Evolutionary conservation across 2,888 invertebrate genomes (phyloP).

Genomic region (Aphodius sticticus): DNA sequence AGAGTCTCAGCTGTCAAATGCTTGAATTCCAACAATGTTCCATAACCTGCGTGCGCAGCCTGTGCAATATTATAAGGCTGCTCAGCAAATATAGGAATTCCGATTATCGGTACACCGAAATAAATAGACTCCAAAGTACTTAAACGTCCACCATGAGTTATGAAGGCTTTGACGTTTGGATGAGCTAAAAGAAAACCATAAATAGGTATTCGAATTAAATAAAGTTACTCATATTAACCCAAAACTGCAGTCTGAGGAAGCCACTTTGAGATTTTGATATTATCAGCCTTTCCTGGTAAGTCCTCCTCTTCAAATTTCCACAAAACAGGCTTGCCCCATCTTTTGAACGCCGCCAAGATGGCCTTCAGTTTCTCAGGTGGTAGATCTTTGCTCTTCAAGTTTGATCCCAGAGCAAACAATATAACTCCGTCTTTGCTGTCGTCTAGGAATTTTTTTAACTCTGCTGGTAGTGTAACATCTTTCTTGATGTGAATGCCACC

Average conservation of each 20-base stretch:
- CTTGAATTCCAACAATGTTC: conserved; percentile 11
- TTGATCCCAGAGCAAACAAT: conserved; percentile 56
- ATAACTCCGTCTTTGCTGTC: conserved; percentile 52
- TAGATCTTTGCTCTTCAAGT: conserved; percentile 48
- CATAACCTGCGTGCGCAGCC: conserved; percentile 41
- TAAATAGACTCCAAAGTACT: conserved; percentile 32
- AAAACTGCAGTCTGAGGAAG: conserved; percentile 57
- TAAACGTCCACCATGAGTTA: conserved; percentile 32
- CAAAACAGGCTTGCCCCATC: conserved; percentile 53
- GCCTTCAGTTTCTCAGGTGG: conserved; percentile 45
- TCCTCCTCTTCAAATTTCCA: conserved; percentile 54
- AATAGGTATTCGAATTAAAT: not conserved
- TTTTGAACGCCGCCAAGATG: conserved; percentile 51
- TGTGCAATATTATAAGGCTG: conserved; percentile 42
- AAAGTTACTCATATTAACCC: not conserved
- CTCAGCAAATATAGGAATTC: conserved; percentile 32
- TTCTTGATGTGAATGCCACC: conserved; percentile 42
- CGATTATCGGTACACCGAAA: conserved; percentile 32
- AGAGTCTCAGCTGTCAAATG: conserved; percentile 7
- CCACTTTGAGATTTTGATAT: conserved; percentile 59
- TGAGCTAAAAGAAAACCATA: conserved; percentile 24
- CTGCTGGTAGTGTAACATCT: conserved; percentile 39
- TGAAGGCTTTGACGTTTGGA: conserved; percentile 33
- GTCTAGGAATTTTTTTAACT: conserved; percentile 51
- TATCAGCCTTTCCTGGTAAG: conserved; percentile 53